Percentiles rank a stretch among this genome's conserved stretches.
Conservation (phyloP, 1,140 invertebrate genomes). For the Mizuhopecten yessoensis region DNA sequence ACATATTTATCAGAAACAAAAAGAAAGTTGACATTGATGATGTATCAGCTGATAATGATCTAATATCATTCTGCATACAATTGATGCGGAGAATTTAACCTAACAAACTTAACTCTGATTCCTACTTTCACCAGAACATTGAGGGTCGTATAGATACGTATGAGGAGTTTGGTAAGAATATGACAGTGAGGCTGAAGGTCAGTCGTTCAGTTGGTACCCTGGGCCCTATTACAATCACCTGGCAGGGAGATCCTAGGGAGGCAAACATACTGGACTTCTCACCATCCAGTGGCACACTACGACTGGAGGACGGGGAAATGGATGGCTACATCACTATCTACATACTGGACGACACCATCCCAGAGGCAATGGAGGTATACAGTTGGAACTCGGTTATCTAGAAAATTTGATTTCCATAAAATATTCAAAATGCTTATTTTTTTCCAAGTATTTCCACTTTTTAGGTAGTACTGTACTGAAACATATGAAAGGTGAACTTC, state of each 20-base stretch:
- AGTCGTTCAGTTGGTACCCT: conserved; percentile 73
- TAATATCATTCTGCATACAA: too few species aligned
- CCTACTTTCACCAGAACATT: conserved; percentile 72
- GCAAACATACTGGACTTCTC: conserved; percentile 74
- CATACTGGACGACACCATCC: conserved; percentile 77
- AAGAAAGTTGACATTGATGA: too few species aligned
- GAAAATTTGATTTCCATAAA: too few species aligned
- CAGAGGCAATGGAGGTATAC: conserved; percentile 79
- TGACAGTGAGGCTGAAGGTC: conserved; percentile 70
- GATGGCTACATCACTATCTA: conserved; percentile 74
- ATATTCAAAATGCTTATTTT: conserved; percentile 11
- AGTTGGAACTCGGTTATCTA: not conserved
- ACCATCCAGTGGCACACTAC: conserved; percentile 76
- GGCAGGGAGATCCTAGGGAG: conserved; percentile 76
- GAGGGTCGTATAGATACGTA: conserved; percentile 79
- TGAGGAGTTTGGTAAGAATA: conserved; percentile 77
- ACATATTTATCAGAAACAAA: too few species aligned
- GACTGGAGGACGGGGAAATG: conserved; percentile 71
- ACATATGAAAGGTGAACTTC: too few species aligned
- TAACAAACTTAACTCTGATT: too few species aligned
- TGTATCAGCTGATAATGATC: too few species aligned
- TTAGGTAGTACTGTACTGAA: too few species aligned
- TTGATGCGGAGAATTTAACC: too few species aligned
- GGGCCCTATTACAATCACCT: conserved; percentile 76
- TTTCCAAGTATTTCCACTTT: too few species aligned